phyloP scores from a whole-genome alignment of 2,797 vertebrate genomes.

The Pampus argenteus region DNA sequence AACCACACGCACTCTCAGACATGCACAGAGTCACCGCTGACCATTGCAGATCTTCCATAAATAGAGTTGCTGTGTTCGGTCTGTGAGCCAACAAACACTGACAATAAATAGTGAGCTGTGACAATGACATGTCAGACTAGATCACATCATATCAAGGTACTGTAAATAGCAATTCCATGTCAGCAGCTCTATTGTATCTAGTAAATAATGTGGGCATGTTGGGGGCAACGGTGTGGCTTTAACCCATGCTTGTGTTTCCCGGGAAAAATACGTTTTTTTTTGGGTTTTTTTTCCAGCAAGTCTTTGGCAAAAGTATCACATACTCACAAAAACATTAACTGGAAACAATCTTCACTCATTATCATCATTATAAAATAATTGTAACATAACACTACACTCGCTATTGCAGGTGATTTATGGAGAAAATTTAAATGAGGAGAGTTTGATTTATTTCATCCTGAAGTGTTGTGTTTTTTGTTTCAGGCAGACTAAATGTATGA shows the following conservation, averaged over 20 bases:
- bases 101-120: slow-evolving; percentile 47
- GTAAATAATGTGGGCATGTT: slow-evolving; percentile 3
- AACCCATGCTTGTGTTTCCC: background rate
- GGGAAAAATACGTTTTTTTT: background rate
- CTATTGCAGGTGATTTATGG: background rate
- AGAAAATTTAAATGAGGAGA: slow-evolving; percentile 16
- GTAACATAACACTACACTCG: background rate
- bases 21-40: slow-evolving; percentile 55
- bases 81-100: slow-evolving; percentile 44
- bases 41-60: slow-evolving; percentile 52
- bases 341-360: background rate
- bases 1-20: slow-evolving; percentile 8
- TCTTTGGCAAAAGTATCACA: background rate
- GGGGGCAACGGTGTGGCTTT: background rate
- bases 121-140: slow-evolving; percentile 57
- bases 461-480: slow-evolving; percentile 47
- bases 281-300: background rate
- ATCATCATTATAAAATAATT: background rate
- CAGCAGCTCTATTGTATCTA: slow-evolving; percentile 25
- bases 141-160: slow-evolving; percentile 57
- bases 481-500: slow-evolving; percentile 37
- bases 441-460: slow-evolving; percentile 25
- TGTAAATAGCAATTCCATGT: slow-evolving; percentile 52
- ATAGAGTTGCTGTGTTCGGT: slow-evolving; percentile 38
- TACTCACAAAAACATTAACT: background rate